Conservation (phyloP, 1,140 invertebrate species). For the Lamellibrachia luymesi region DNA sequence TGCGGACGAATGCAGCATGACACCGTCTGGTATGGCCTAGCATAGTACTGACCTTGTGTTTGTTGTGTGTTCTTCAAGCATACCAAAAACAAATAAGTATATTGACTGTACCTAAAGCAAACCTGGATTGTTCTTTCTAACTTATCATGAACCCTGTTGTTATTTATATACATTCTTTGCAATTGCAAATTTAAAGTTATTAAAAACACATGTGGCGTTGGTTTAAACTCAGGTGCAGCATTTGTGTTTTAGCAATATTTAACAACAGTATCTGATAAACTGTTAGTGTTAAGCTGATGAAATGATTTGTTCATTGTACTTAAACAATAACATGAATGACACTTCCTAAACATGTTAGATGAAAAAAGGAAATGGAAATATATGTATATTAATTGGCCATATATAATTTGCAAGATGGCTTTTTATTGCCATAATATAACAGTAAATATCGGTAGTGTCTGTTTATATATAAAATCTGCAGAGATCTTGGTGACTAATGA, state of each 20-base stretch:
- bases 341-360: not conserved
- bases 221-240: not conserved
- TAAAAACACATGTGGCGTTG: not conserved
- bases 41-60: not conserved
- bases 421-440: no score
- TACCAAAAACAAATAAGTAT: not conserved
- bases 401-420: no score
- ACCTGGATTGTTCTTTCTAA: not conserved
- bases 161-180: not conserved
- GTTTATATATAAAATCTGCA: not conserved
- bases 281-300: no score
- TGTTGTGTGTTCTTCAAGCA: not conserved
- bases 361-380: not conserved
- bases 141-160: not conserved
- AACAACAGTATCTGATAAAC: not conserved
- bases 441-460: no score
- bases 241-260: not conserved
- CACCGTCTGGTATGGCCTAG: not conserved
- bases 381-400: not conserved
- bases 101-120: not conserved
- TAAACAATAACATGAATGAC: not conserved
- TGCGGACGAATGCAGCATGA: not conserved
- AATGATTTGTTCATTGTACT: no score
- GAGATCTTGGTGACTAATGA: not conserved
- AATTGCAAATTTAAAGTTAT: not conserved